phyloP scores from a whole-genome alignment of 1,140 invertebrate species.

The Zaprionus davidi region DNA sequence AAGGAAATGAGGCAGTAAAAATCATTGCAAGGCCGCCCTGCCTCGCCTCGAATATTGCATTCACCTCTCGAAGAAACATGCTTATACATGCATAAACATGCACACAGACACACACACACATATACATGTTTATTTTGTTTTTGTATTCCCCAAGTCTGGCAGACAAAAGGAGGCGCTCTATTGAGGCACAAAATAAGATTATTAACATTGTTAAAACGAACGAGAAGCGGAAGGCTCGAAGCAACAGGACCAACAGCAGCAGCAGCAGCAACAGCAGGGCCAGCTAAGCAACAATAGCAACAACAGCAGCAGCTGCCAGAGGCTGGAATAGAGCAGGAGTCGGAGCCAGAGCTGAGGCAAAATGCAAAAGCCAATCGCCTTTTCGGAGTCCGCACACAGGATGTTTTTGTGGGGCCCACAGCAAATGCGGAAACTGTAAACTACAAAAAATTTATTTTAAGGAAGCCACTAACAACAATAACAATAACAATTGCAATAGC shows the following conservation, averaged over 20 bases:
- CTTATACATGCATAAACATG: conserved; percentile 42
- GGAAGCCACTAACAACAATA: conserved; percentile 48
- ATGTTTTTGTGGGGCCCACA: conserved; percentile 27
- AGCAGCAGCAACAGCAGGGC: not conserved
- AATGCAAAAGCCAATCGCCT: conserved; percentile 56
- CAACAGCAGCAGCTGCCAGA: not conserved
- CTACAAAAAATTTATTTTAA: conserved; percentile 70
- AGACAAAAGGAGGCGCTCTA: conserved; percentile 58
- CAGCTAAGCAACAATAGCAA: not conserved
- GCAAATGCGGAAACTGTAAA: conserved; percentile 74
- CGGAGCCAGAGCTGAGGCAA: conserved; percentile 1
- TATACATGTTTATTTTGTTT: conserved; percentile 34
- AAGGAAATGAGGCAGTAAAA: conserved; percentile 21
- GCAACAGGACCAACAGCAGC: conserved; percentile 25
- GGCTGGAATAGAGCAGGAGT: not conserved
- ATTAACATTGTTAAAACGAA: conserved; percentile 80
- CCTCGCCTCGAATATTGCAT: conserved; percentile 61
- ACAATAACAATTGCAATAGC: conserved; percentile 20
- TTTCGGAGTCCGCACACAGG: conserved; percentile 31
- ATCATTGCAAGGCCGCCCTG: not conserved
- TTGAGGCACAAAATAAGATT: conserved; percentile 81
- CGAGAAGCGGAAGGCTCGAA: conserved; percentile 56
- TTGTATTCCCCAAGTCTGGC: conserved; percentile 1
- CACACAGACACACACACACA: not conserved
- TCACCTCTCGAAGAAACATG: conserved; percentile 71